phyloP scores from a whole-genome alignment of 2,797 vertebrate species.

The Danio albolineatus region DNA sequence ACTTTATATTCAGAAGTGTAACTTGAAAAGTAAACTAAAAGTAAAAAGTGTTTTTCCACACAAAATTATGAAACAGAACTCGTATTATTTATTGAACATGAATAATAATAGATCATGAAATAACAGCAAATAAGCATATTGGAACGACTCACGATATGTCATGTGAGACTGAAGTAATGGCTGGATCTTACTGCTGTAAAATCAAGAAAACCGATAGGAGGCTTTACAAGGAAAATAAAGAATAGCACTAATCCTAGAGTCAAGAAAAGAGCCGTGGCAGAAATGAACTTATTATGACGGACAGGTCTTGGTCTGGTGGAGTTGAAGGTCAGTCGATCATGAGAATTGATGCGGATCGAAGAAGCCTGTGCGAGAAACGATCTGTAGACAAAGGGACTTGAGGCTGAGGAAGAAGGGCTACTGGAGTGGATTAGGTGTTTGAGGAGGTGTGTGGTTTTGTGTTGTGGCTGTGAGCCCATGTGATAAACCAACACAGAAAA shows the following conservation, averaged over 20 bases:
- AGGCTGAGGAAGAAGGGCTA: neutral
- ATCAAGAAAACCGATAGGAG: neutral
- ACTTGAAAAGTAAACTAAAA: neutral
- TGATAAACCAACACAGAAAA: neutral
- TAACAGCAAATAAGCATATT: too few species aligned
- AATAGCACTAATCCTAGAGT: conserved; percentile 9
- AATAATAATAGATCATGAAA: too few species aligned
- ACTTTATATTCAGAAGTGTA: neutral
- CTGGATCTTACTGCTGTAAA: neutral
- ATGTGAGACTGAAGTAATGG: too few species aligned
- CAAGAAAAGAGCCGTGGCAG: conserved; percentile 1
- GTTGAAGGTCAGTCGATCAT: conserved; percentile 41
- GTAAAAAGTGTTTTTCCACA: neutral
- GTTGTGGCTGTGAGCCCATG: neutral
- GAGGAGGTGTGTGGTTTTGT: neutral
- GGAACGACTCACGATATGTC: too few species aligned
- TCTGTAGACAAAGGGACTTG: conserved; percentile 16
- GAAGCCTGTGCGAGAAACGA: conserved; percentile 31
- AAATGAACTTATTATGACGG: conserved; percentile 14
- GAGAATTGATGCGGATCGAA: conserved; percentile 38
- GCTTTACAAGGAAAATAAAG: conserved; percentile 12
- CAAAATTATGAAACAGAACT: too few species aligned
- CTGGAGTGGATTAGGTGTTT: conserved; percentile 9
- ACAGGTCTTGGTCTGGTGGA: conserved; percentile 15
- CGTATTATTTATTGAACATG: too few species aligned